A percentile compares a stretch with the other conserved stretches of the same genome.
Evolutionary conservation across 2,888 invertebrate species (phyloP).

Genomic region (Axea sp.): DNA sequence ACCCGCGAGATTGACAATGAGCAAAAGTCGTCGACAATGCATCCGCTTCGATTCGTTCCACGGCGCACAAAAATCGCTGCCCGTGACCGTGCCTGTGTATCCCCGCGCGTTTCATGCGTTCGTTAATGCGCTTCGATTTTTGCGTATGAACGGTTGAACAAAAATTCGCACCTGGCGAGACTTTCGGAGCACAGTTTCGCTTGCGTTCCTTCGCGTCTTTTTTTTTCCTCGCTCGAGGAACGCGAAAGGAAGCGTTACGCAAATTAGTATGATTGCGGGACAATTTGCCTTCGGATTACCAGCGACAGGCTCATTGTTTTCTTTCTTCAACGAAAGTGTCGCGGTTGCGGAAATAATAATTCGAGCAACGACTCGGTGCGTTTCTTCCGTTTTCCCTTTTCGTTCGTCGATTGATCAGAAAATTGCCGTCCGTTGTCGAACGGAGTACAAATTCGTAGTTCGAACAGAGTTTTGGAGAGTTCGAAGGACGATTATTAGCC

Average conservation of each 20-base stretch:
- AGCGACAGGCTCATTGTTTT: not conserved
- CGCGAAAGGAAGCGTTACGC: conserved; percentile 6
- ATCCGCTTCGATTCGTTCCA: conserved; percentile 20
- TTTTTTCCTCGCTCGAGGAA: not conserved
- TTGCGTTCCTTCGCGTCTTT: not conserved
- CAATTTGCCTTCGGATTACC: not conserved
- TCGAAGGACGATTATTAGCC: too few species aligned
- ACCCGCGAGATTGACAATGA: conserved; percentile 36
- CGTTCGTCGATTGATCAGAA: too few species aligned
- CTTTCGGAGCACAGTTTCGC: not conserved
- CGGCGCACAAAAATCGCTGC: conserved; percentile 23
- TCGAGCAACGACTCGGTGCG: too few species aligned
- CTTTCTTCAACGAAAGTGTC: conserved; percentile 21
- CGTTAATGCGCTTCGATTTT: conserved; percentile 5
- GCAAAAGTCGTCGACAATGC: conserved; percentile 28
- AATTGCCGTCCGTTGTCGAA: too few species aligned
- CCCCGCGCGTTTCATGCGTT: conserved; percentile 5
- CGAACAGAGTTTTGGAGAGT: too few species aligned
- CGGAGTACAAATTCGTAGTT: too few species aligned
- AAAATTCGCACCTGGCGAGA: not conserved
- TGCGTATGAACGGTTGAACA: not conserved
- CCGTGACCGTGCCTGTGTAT: conserved; percentile 17
- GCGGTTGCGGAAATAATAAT: conserved; percentile 5
- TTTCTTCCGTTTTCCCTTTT: too few species aligned
- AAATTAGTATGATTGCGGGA: conserved; percentile 20